phyloP scores from a whole-genome alignment of 2,888 invertebrate species.

The Parascotia fuliginaria region DNA sequence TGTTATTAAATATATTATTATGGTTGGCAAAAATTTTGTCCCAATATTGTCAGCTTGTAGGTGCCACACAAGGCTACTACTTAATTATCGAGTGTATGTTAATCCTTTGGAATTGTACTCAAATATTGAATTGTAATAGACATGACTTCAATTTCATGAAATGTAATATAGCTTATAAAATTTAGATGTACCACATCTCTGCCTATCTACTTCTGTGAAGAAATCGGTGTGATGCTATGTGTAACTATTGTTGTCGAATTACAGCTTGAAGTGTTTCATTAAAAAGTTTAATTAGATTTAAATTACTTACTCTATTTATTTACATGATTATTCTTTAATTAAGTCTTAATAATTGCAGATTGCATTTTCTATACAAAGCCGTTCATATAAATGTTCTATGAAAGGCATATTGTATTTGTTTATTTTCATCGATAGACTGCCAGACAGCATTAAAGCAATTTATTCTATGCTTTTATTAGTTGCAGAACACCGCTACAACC shows the following conservation, averaged over 20 bases:
- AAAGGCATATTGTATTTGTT: slow-evolving; percentile 3
- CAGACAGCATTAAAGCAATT: slow-evolving; percentile 2
- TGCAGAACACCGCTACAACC: slow-evolving; percentile 20
- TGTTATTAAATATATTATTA: too few relatives aligned
- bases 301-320: slow-evolving; percentile 7
- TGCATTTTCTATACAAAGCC: slow-evolving; percentile 4
- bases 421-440: slow-evolving; percentile 4
- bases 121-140: too few relatives aligned
- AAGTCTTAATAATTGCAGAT: slow-evolving; percentile 9
- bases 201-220: too few relatives aligned
- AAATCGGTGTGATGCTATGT: too few relatives aligned
- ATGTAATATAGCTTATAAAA: too few relatives aligned
- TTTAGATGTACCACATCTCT: too few relatives aligned
- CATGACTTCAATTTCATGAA: too few relatives aligned
- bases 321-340: slow-evolving; percentile 1
- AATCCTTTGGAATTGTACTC: too few relatives aligned
- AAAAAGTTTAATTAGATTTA: slow-evolving; percentile 4
- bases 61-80: too few relatives aligned
- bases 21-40: too few relatives aligned
- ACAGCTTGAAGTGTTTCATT: background rate
- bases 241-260: background rate
- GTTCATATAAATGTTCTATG: background rate
- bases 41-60: too few relatives aligned
- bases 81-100: too few relatives aligned
- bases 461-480: slow-evolving; percentile 7